Evolutionary conservation across 2,113 vertebrate genomes (phyloP).

Genomic region (Chelonoidis abingdonii): DNA sequence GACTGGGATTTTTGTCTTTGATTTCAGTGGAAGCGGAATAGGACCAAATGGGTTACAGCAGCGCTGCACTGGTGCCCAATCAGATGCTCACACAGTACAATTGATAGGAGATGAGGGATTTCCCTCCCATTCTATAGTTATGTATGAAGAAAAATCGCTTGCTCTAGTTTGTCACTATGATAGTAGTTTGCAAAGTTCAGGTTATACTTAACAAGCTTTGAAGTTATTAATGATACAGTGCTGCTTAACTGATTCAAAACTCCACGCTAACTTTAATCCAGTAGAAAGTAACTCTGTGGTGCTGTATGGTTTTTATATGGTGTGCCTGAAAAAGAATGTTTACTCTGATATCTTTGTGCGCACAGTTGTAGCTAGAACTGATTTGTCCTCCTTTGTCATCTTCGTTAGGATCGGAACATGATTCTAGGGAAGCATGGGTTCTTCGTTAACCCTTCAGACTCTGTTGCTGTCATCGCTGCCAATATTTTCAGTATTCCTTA

Average conservation of each 20-base stretch:
- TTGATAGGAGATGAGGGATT: not conserved
- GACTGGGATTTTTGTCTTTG: not conserved
- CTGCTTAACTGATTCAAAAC: not conserved
- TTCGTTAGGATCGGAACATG: constrained; percentile 95
- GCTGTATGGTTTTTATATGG: not conserved
- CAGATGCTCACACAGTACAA: not conserved
- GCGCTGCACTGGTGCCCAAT: not conserved
- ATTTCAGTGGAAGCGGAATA: not conserved
- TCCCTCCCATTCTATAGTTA: not conserved
- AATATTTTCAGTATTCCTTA: constrained; percentile 96
- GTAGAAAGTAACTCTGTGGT: not conserved
- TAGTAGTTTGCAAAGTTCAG: not conserved
- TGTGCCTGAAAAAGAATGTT: not conserved
- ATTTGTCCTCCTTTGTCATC: not conserved
- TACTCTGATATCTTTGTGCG: fast-evolving
- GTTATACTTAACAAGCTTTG: not conserved
- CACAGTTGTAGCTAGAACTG: not conserved
- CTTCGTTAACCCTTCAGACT: constrained; percentile 98
- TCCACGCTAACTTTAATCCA: not conserved
- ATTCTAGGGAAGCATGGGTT: constrained; percentile 96
- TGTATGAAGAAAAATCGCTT: not conserved
- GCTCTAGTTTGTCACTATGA: not conserved
- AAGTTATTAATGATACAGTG: not conserved
- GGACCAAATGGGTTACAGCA: not conserved
- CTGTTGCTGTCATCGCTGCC: constrained; percentile 94